Percentiles rank a stretch among this genome's conserved stretches.
These are phyloP conservation scores for Cinclus cinclus DNA, from an alignment of 2,113 vertebrate species.

Conservation along the genomic window DNA sequence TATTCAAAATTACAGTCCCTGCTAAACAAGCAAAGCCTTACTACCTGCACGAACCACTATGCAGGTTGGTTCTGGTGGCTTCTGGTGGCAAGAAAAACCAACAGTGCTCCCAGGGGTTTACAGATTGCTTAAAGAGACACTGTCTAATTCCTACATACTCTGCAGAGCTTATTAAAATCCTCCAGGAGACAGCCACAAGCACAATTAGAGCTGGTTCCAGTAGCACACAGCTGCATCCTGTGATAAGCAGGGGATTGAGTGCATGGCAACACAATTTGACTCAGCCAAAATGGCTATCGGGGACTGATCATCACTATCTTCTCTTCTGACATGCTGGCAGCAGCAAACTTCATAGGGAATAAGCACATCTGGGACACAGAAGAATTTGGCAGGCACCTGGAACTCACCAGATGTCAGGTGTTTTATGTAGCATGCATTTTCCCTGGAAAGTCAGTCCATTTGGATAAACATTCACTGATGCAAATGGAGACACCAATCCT, in stretches of 20 bases:
- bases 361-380: constrained; percentile 30
- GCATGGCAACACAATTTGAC: background rate
- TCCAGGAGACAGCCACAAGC: constrained; percentile 21
- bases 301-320: background rate
- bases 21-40: background rate
- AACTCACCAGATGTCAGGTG: constrained; percentile 52
- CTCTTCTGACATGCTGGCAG: constrained; percentile 18
- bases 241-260: constrained; percentile 30
- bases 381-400: constrained; percentile 51
- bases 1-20: background rate
- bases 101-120: background rate
- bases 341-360: constrained; percentile 25
- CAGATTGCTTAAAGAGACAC: constrained; percentile 45
- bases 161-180: constrained; percentile 48
- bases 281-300: background rate
- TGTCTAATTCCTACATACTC: constrained; percentile 23
- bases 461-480: background rate
- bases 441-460: constrained; percentile 1
- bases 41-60: background rate
- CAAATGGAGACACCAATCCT: background rate
- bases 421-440: background rate
- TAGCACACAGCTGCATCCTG: constrained; percentile 36
- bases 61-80: background rate
- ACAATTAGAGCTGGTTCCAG: constrained; percentile 35
- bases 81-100: background rate